Conservation (phyloP, 2,797 vertebrate species). For the Meriones psammophilus region DNA sequence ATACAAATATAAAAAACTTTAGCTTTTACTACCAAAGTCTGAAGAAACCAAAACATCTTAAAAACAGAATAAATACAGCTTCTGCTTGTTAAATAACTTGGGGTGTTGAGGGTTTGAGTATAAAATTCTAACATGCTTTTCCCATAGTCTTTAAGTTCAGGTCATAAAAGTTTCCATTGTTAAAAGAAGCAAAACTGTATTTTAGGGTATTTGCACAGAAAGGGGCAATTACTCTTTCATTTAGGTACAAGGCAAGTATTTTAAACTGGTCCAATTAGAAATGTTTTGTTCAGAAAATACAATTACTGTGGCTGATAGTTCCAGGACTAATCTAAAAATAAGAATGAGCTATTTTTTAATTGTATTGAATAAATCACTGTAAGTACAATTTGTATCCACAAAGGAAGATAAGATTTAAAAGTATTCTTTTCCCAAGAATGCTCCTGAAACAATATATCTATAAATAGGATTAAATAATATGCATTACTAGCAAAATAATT, state of each 20-base stretch:
- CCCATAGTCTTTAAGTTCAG: slow-evolving; percentile 49
- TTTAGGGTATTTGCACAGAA: slow-evolving; percentile 62
- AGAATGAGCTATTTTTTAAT: slow-evolving; percentile 67
- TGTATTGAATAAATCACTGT: slow-evolving; percentile 67
- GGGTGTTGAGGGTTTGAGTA: neutral
- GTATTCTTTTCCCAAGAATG: slow-evolving; percentile 34
- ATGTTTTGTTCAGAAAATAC: slow-evolving; percentile 62
- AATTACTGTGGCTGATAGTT: slow-evolving; percentile 44
- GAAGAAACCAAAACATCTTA: slow-evolving; percentile 68
- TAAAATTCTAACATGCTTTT: slow-evolving; percentile 62
- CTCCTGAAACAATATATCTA: slow-evolving; percentile 62
- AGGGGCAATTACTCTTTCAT: slow-evolving; percentile 28
- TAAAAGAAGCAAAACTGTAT: slow-evolving; percentile 68
- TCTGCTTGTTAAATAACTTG: slow-evolving; percentile 71
- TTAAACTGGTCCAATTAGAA: slow-evolving; percentile 66
- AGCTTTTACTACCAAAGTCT: slow-evolving; percentile 72
- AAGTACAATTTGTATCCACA: slow-evolving; percentile 59
- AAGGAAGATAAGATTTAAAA: slow-evolving; percentile 65
- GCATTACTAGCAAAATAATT: slow-evolving; percentile 16
- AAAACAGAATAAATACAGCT: slow-evolving; percentile 73
- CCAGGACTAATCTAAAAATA: slow-evolving; percentile 66
- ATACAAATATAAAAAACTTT: slow-evolving; percentile 81
- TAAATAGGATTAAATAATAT: slow-evolving; percentile 68
- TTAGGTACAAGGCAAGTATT: slow-evolving; percentile 64
- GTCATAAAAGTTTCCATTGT: slow-evolving; percentile 51